Percentiles rank a stretch among this genome's conserved stretches.
These are phyloP conservation scores for Antheraea yamamai DNA, from an alignment of 2,888 invertebrate species.

Conservation along the genomic window DNA sequence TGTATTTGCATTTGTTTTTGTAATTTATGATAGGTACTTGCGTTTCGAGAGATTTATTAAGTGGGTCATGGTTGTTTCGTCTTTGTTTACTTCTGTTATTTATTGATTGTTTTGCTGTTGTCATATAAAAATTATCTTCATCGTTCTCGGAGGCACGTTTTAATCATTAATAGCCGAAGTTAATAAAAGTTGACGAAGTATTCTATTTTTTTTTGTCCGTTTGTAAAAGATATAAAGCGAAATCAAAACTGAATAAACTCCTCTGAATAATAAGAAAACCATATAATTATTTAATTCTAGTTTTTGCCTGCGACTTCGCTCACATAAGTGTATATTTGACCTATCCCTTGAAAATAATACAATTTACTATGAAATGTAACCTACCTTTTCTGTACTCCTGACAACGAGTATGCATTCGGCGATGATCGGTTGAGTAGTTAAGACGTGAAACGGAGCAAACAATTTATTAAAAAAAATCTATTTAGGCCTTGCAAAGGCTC, in stretches of 20 bases:
- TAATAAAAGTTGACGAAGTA: not conserved
- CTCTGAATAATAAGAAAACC: too few species aligned
- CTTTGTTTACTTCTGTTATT: slow-evolving; percentile 7
- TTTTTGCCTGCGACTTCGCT: too few species aligned
- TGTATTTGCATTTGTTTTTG: slow-evolving; percentile 19
- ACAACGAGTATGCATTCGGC: too few species aligned
- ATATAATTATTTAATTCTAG: too few species aligned
- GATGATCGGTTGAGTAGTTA: too few species aligned
- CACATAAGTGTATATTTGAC: too few species aligned
- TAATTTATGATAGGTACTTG: slow-evolving; percentile 24
- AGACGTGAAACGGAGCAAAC: too few species aligned
- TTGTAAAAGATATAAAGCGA: not conserved
- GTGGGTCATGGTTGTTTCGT: slow-evolving; percentile 17
- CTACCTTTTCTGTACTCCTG: too few species aligned
- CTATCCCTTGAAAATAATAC: too few species aligned
- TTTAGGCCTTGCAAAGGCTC: too few species aligned
- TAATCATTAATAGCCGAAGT: not conserved
- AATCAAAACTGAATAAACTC: not conserved
- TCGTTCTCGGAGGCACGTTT: not conserved
- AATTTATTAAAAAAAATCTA: too few species aligned
- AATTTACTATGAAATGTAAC: too few species aligned
- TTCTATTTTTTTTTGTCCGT: not conserved
- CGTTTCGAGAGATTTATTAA: slow-evolving; percentile 10
- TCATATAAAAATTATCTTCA: slow-evolving; percentile 14
- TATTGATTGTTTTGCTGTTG: slow-evolving; percentile 9